phyloP scores from a whole-genome alignment of 2,888 invertebrate species.

The Yponomeuta malinellus region DNA sequence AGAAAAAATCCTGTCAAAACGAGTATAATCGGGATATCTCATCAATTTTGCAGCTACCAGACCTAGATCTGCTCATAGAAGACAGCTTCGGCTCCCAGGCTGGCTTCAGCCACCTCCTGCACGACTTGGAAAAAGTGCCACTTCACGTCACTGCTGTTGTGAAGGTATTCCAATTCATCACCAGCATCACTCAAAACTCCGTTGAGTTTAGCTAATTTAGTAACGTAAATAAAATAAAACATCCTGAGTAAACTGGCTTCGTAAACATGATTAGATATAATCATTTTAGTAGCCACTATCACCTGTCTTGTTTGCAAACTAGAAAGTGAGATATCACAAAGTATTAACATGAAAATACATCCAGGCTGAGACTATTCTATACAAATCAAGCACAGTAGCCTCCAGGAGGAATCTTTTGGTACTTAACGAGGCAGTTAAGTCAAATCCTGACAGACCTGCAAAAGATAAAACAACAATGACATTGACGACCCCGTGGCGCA shows the following conservation, averaged over 20 bases:
- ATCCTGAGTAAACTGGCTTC: neutral
- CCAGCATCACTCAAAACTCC: neutral
- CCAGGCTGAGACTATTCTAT: too few species aligned
- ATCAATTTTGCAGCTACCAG: slow-evolving; percentile 20
- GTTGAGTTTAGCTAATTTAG: too few species aligned
- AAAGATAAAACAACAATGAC: neutral
- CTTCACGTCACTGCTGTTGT: slow-evolving; percentile 45
- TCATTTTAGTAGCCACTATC: too few species aligned
- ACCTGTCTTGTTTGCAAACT: too few species aligned
- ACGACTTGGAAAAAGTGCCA: slow-evolving; percentile 39
- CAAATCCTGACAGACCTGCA: neutral
- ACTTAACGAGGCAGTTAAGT: neutral
- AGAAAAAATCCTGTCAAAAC: too few species aligned
- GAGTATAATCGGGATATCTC: too few species aligned
- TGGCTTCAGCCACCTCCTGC: slow-evolving; percentile 38
- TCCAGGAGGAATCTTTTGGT: neutral
- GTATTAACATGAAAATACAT: too few species aligned
- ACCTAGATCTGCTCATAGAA: slow-evolving; percentile 13
- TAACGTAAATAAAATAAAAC: neutral
- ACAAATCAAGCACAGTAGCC: too few species aligned
- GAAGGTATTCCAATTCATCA: slow-evolving; percentile 32
- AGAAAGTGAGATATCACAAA: too few species aligned
- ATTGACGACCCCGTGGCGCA: too few species aligned
- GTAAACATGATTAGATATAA: neutral
- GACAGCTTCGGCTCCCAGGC: slow-evolving; percentile 31